Evolutionary conservation across 2,888 invertebrate genomes (phyloP), one percentile per base, ranked within the genome.

Genomic region (Axea sp.): DNA sequence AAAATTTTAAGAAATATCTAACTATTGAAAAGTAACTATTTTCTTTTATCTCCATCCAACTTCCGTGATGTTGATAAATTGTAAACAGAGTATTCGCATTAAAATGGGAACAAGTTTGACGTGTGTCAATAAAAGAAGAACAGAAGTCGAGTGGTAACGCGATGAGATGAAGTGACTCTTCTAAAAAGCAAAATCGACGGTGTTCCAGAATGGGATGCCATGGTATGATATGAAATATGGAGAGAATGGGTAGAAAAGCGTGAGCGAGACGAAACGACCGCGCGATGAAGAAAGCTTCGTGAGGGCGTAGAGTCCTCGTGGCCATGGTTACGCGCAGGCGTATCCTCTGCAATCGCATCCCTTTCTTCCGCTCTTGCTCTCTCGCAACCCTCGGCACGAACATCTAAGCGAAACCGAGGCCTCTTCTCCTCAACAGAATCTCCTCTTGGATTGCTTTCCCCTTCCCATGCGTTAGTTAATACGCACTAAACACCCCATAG

Each of bases 301-400:
- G 84, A 82, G 86, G 84, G 85, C 85, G 86, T 85, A 84, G 79
- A 83, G 83, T 80, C 81, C 80, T 79, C 81, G 85, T 87, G 84
- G 79, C 84, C 86, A 86, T 87, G 85, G 86, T 83, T 84, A 87
- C 87, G 86, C 86, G 86, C 86, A 85, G 62, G 86, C 87, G 87
- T 83, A 81, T 79, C 80, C 78, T 81, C 79, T 57, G 76, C 41
- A 17, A 75, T 73, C 80, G 78, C 80, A 80, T 83, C 83, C 86
- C 83, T 85, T 83, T 51, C 83, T 80, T 79, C 77, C 74, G 74
- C 59, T 72, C 75, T 73, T 47, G 17, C 65, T 53, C 71, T 57
- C 14, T 45, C 64, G 37, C 31, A 15, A 64, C 53, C 60, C 60
- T 67, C 43, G 39, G 28, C 41, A 28, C 43, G 51, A 51, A 45